phyloP scores from a whole-genome alignment of 2,113 vertebrate species.

The Gavia stellata region DNA sequence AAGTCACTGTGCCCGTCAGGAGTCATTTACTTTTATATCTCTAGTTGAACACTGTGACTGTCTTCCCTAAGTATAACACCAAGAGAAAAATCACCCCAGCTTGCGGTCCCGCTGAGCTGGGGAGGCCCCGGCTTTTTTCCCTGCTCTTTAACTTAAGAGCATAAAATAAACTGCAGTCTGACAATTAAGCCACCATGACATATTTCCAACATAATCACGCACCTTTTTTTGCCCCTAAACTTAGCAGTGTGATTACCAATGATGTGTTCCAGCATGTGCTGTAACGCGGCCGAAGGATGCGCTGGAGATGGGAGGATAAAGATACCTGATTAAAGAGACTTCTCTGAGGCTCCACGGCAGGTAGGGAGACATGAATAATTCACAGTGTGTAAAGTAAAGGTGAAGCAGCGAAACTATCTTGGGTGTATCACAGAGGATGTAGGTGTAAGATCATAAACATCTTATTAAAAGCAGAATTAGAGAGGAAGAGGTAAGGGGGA shows the following conservation, averaged over 20 bases:
- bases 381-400: not conserved
- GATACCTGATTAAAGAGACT: not conserved
- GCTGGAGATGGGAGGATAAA: not conserved
- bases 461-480: not conserved
- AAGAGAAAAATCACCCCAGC: no score
- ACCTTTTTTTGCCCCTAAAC: not conserved
- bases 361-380: not conserved
- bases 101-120: not conserved
- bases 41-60: fast-evolving
- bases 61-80: fast-evolving
- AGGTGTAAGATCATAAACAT: not conserved
- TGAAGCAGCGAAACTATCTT: not conserved
- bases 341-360: not conserved
- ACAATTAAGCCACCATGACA: fast-evolving
- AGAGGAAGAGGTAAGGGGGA: not conserved
- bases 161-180: not conserved
- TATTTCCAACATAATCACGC: not conserved
- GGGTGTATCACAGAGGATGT: not conserved
- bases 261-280: fast-evolving
- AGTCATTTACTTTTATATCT: not conserved
- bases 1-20: not conserved
- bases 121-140: no score
- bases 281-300: not conserved
- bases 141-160: not conserved
- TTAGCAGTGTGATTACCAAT: not conserved